phyloP scores from a whole-genome alignment of 1,140 invertebrate genomes.

The Drosophila baimaii region DNA sequence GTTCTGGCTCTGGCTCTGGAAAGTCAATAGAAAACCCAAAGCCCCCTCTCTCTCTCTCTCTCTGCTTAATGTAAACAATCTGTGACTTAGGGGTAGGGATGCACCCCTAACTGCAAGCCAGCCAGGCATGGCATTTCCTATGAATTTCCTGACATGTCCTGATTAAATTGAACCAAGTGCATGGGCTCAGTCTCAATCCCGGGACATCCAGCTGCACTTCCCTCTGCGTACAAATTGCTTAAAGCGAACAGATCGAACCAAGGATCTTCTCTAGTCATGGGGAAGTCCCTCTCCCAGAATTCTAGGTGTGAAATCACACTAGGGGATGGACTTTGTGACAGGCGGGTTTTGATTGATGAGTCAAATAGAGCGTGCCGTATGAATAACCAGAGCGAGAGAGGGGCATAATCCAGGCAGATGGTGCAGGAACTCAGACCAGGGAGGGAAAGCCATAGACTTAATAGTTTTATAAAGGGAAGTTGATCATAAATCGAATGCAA shows the following conservation, averaged over 20 bases:
- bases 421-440: slow-evolving; percentile 5
- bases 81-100: slow-evolving; percentile 7
- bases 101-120: slow-evolving; percentile 6
- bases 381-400: slow-evolving; percentile 48
- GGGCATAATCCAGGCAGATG: slow-evolving; percentile 46
- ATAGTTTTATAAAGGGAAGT: slow-evolving; percentile 64
- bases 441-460: slow-evolving; percentile 22
- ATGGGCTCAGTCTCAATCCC: slow-evolving; percentile 30
- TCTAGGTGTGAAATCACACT: slow-evolving; percentile 66
- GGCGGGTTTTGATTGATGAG: slow-evolving; percentile 69
- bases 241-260: slow-evolving; percentile 32
- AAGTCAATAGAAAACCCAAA: slow-evolving; percentile 70
- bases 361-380: slow-evolving; percentile 74
- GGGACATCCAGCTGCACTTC: slow-evolving; percentile 26
- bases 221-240: slow-evolving; percentile 44
- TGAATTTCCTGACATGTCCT: slow-evolving; percentile 41
- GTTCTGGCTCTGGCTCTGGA: slow-evolving; percentile 10
- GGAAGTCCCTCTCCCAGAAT: slow-evolving; percentile 3
- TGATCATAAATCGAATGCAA: slow-evolving; percentile 38
- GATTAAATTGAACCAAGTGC: slow-evolving; percentile 74
- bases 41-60: slow-evolving; percentile 29
- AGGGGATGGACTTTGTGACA: slow-evolving; percentile 52
- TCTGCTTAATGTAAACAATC: slow-evolving; percentile 40
- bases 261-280: slow-evolving; percentile 67
- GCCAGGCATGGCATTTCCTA: slow-evolving; percentile 51